Evolutionary conservation across 2,113 vertebrate genomes (phyloP).

Genomic region (Chunga burmeisteri): DNA sequence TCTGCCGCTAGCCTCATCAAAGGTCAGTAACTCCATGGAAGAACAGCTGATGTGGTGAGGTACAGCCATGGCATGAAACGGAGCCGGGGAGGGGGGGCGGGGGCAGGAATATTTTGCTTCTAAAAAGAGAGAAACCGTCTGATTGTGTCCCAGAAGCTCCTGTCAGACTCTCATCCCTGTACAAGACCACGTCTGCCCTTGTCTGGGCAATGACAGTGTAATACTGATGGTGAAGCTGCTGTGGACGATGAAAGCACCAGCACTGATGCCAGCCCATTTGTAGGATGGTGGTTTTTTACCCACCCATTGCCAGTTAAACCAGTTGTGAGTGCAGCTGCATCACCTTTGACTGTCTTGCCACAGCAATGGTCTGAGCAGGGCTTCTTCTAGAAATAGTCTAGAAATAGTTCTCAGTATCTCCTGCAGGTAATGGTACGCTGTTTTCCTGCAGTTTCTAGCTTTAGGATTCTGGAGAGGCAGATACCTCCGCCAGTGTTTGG

Average conservation of each 20-base stretch:
- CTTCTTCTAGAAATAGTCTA: neutral
- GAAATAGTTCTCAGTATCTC: neutral
- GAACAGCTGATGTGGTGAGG: neutral
- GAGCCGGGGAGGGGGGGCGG: too few species aligned
- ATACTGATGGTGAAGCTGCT: neutral
- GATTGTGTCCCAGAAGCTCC: neutral
- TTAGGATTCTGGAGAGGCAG: too few species aligned
- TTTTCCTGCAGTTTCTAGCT: neutral
- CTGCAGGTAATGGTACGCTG: accelerated
- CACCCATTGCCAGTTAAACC: neutral
- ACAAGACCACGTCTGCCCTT: accelerated
- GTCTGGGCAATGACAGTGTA: neutral
- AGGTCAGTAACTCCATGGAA: too few species aligned
- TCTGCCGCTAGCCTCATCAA: neutral
- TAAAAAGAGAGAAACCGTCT: neutral
- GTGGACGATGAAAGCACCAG: neutral
- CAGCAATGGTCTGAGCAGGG: neutral
- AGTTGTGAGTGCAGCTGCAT: neutral
- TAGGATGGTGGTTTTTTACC: neutral
- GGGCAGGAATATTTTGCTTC: neutral
- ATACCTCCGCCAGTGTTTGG: neutral
- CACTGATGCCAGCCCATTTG: neutral
- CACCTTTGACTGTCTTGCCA: neutral
- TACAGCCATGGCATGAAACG: neutral
- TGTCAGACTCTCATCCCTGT: neutral